Evolutionary conservation across 2,113 vertebrate genomes (phyloP).

Genomic region (Pimephales promelas): DNA sequence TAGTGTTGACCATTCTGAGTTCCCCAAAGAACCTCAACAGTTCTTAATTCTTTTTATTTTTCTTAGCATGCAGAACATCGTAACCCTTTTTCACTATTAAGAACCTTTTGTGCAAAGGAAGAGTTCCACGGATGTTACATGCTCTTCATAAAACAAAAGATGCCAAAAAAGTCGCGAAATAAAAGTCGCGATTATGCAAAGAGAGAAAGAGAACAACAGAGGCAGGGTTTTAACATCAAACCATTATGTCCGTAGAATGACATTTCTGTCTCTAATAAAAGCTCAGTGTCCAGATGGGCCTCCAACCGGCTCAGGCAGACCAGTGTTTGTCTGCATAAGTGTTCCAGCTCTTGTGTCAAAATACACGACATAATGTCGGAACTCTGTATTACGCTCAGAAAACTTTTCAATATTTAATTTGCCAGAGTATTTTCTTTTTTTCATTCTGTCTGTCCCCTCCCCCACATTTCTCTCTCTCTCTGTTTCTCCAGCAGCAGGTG

Average conservation of each 20-base stretch:
- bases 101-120: too few relatives aligned
- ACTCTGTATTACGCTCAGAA: not conserved
- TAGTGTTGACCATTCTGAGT: too few relatives aligned
- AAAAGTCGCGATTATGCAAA: not conserved
- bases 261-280: slow-evolving; percentile 52
- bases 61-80: too few relatives aligned
- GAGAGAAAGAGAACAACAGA: slow-evolving; percentile 38
- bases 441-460: not conserved
- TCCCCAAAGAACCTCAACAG: too few relatives aligned
- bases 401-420: slow-evolving; percentile 14
- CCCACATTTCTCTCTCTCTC: slow-evolving; percentile 12
- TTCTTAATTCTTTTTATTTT: too few relatives aligned
- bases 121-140: too few relatives aligned
- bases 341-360: not conserved
- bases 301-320: slow-evolving; percentile 54
- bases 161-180: too few relatives aligned
- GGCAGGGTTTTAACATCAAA: slow-evolving; percentile 61
- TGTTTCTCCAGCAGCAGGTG: slow-evolving; percentile 68
- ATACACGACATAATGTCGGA: not conserved
- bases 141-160: too few relatives aligned
- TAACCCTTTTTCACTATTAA: too few relatives aligned
- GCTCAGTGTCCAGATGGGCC: slow-evolving; percentile 58
- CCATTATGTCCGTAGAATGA: slow-evolving; percentile 51
- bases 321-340: not conserved
- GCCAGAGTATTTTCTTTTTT: not conserved